A percentile compares a stretch with the other conserved stretches of the same genome.
phyloP scores from a whole-genome alignment of 2,113 vertebrate species.

The Ochotona curzoniae region DNA sequence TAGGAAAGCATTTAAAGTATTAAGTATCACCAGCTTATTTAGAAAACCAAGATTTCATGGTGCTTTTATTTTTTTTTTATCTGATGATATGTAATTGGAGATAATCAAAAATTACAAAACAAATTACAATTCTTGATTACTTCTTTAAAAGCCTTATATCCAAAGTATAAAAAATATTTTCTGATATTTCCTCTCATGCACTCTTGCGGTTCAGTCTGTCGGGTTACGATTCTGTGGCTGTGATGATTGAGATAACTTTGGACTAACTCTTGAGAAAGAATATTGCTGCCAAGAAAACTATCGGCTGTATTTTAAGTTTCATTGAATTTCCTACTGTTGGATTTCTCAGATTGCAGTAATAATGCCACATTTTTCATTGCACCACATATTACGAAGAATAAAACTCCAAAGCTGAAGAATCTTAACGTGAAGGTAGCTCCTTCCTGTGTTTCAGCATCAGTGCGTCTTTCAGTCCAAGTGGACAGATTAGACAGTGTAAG shows the following conservation, averaged over 20 bases:
- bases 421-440: slow-evolving; percentile 22
- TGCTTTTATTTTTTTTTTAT: neutral
- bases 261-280: slow-evolving; percentile 77
- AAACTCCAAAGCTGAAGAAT: neutral
- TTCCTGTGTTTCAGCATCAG: neutral
- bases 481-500: slow-evolving; percentile 51
- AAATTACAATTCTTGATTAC: neutral
- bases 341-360: slow-evolving; percentile 76
- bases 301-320: slow-evolving; percentile 74
- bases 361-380: slow-evolving; percentile 76
- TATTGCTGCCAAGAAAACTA: slow-evolving; percentile 68
- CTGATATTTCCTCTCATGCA: slow-evolving; percentile 61
- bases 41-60: neutral
- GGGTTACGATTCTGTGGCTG: slow-evolving; percentile 81
- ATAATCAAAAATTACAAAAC: neutral
- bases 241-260: slow-evolving; percentile 79
- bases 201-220: slow-evolving; percentile 71
- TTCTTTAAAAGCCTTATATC: slow-evolving; percentile 21
- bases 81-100: neutral
- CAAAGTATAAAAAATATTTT: slow-evolving; percentile 66
- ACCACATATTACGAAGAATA: slow-evolving; percentile 45
- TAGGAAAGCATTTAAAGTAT: neutral
- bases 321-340: slow-evolving; percentile 74
- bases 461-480: slow-evolving; percentile 63
- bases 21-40: neutral